Evolutionary conservation across 2,797 vertebrate species (phyloP), one percentile per base, ranked within the genome.

Genomic region (Allobates femoralis): DNA sequence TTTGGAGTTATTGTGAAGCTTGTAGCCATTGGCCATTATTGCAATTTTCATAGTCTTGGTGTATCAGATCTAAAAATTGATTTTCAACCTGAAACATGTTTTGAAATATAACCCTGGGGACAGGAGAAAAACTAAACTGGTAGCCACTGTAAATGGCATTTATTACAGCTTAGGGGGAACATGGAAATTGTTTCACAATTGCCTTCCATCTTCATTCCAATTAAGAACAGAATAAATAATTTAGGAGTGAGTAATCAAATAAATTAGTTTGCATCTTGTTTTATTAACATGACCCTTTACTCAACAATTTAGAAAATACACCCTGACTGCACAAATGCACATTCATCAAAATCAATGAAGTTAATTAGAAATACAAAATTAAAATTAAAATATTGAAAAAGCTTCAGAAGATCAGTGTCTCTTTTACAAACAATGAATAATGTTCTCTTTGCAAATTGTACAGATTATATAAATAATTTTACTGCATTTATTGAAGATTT

Each of bases 301-400:
- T 37, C 32, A 69, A 21, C 66, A 69, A 69, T 69, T 69, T 69
- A 69, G 66, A 11, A 69, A 69, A 34, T 67, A 18, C 32, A 67
- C 28, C 30, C 30, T 66, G 66, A 34, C 66, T 69, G 32, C 5
- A 69, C 19, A 69, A 69, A 69, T 34, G 2, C 19, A 10, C 66
- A 37, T 34, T 3, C 19, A 34, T 34, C 18, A 37, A 37, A 69
- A 34, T 14, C 66, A 62, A 11, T n/a, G 12, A 12, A 26, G 60
- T 26, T 69, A 69, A 69, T 21, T 69, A 69, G 16, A 69, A 69
- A 37, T 37, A 37, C 18, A 21, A 37, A 21, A 34, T 34, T 69
- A 2, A 34, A 37, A 37, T 69, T 30, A 69, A 69, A 69, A 69
- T 37, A 21, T 37, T 69, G 66, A 28, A 66, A 66, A 60, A 60